Conservation (phyloP, 2,797 vertebrate genomes). For the Gephyroberyx darwinii region DNA sequence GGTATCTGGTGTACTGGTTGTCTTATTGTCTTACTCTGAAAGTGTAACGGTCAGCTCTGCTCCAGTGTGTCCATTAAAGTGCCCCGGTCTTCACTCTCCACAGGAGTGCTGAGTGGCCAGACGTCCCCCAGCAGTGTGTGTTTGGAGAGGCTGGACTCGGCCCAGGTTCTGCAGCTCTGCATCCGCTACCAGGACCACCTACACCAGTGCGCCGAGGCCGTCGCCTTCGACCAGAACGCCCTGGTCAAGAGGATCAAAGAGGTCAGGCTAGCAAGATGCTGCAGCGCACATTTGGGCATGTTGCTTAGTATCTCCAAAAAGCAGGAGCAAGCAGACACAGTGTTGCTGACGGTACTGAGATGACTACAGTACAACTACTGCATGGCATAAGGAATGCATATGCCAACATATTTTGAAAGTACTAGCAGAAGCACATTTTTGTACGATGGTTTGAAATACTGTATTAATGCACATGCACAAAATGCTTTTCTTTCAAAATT, state of each 20-base stretch:
- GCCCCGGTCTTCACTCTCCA: neutral
- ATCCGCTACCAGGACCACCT: conserved; percentile 95
- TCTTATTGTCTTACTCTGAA: neutral
- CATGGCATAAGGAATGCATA: too few relatives aligned
- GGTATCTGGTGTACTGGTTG: conserved; percentile 5
- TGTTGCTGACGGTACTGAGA: too few relatives aligned
- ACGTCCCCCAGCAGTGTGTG: conserved; percentile 89
- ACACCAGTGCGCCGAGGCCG: conserved; percentile 96
- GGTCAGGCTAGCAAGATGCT: conserved; percentile 66
- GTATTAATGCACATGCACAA: too few relatives aligned
- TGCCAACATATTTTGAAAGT: too few relatives aligned
- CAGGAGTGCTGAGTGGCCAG: conserved; percentile 95
- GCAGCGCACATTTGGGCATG: neutral
- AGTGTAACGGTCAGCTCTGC: neutral
- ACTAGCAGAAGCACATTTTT: too few relatives aligned
- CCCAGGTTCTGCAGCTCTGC: conserved; percentile 94
- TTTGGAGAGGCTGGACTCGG: conserved; percentile 90
- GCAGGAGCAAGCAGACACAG: too few relatives aligned
- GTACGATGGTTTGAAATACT: too few relatives aligned
- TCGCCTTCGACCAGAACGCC: conserved; percentile 97
- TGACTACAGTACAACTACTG: too few relatives aligned
- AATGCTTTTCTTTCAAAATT: neutral
- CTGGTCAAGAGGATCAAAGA: conserved; percentile 94
- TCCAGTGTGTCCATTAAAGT: conserved; percentile 13
- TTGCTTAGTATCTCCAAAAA: neutral